These are phyloP conservation scores for Lagria hirta DNA, from an alignment of 2,888 invertebrate species.

Conservation along the genomic window DNA sequence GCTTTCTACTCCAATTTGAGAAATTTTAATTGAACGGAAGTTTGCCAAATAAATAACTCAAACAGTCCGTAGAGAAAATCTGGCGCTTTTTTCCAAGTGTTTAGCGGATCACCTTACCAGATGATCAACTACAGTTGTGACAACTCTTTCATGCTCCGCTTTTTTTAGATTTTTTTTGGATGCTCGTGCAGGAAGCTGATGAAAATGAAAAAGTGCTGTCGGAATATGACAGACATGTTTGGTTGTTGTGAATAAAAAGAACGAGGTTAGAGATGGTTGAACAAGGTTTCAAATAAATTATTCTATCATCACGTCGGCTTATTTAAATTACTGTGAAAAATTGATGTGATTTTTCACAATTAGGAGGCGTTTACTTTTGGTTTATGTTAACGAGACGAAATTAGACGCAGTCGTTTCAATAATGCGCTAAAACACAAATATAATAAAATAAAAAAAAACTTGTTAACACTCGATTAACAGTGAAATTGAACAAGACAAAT, in stretches of 20 bases:
- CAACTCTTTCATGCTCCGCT: slow-evolving; percentile 29
- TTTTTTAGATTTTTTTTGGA: slow-evolving; percentile 29
- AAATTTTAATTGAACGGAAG: slow-evolving; percentile 39
- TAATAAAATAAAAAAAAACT: slow-evolving; percentile 24
- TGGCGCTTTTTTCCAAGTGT: slow-evolving; percentile 17
- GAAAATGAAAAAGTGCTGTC: slow-evolving; percentile 37
- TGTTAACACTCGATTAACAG: no score
- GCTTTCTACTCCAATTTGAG: slow-evolving; percentile 5
- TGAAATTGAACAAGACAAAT: no score
- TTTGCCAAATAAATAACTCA: slow-evolving; percentile 35
- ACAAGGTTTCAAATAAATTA: slow-evolving; percentile 40
- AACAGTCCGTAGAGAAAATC: slow-evolving; percentile 20
- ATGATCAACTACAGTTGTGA: slow-evolving; percentile 31
- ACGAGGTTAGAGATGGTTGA: slow-evolving; percentile 24
- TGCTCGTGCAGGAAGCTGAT: slow-evolving; percentile 32
- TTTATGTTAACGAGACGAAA: slow-evolving; percentile 41
- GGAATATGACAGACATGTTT: slow-evolving; percentile 30
- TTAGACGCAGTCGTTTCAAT: slow-evolving; percentile 37
- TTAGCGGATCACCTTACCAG: slow-evolving; percentile 11
- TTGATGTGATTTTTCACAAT: slow-evolving; percentile 49
- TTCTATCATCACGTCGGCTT: slow-evolving; percentile 39
- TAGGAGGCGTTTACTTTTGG: slow-evolving; percentile 43
- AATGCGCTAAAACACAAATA: slow-evolving; percentile 22
- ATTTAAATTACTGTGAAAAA: slow-evolving; percentile 49
- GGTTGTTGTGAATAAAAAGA: slow-evolving; percentile 31